Conservation (phyloP, 2,113 vertebrate species). For the Oreochromis niloticus region DNA sequence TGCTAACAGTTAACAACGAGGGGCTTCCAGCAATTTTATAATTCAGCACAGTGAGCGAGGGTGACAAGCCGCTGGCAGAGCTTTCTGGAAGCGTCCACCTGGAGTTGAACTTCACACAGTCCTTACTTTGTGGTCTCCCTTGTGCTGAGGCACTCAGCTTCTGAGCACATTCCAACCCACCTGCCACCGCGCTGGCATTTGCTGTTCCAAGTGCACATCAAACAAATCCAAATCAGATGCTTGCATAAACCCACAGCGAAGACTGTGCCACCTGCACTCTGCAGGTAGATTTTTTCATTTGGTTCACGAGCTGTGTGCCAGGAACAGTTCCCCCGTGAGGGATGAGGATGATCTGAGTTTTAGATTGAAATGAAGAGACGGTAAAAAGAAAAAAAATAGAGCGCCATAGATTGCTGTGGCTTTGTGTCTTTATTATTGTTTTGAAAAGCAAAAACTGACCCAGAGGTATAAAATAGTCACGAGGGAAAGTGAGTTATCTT, state of each 20-base stretch:
- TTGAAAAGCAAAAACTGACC: neutral
- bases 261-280: constrained; percentile 49
- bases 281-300: constrained; percentile 49
- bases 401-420: neutral
- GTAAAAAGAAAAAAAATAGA: neutral
- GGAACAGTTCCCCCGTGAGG: constrained; percentile 1
- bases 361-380: constrained; percentile 5
- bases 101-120: constrained; percentile 53
- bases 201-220: constrained; percentile 60
- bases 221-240: constrained; percentile 57
- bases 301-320: constrained; percentile 12
- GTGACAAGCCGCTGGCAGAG: constrained; percentile 34
- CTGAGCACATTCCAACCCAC: constrained; percentile 65
- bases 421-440: neutral
- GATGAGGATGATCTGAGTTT: constrained; percentile 22
- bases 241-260: constrained; percentile 14
- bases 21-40: constrained; percentile 1
- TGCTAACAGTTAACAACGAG: neutral
- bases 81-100: constrained; percentile 29
- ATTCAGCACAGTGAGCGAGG: neutral
- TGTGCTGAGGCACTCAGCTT: constrained; percentile 37
- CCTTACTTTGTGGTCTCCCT: constrained; percentile 24
- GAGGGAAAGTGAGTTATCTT: constrained; percentile 53
- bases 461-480: constrained; percentile 1
- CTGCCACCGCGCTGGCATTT: constrained; percentile 51